These are phyloP conservation scores for Hestina assimilis DNA, from an alignment of 1,140 invertebrate species.

Conservation along the genomic window DNA sequence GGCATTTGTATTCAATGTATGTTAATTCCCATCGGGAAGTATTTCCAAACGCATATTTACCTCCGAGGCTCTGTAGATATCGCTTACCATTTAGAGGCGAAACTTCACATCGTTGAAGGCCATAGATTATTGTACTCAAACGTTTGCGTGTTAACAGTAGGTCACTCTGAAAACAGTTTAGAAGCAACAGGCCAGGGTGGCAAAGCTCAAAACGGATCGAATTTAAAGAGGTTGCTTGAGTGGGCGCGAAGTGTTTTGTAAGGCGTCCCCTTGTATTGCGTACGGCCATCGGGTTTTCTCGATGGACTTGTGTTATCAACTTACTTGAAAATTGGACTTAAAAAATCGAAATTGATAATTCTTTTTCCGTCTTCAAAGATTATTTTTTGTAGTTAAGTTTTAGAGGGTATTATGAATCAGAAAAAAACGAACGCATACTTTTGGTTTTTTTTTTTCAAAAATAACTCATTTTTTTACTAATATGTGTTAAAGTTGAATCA, in stretches of 20 bases:
- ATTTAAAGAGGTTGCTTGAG: conserved; percentile 35
- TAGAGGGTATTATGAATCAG: no score
- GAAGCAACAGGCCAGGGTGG: conserved; percentile 19
- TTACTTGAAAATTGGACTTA: no score
- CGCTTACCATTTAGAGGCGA: conserved; percentile 35
- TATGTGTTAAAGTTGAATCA: conserved; percentile 3
- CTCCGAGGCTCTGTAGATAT: conserved; percentile 36
- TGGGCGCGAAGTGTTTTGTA: conserved; percentile 35
- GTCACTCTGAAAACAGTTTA: conserved; percentile 52
- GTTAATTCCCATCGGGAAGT: conserved; percentile 1
- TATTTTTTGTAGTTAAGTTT: no score
- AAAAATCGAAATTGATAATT: no score
- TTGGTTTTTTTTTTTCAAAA: no score
- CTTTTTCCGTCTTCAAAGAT: no score
- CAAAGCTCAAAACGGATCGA: conserved; percentile 45
- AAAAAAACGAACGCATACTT: no score
- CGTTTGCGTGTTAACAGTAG: conserved; percentile 38
- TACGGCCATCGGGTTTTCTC: background rate
- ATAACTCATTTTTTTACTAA: background rate
- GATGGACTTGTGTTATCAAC: no score
- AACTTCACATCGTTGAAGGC: conserved; percentile 17
- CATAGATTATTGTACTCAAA: conserved; percentile 32
- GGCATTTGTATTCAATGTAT: conserved; percentile 23
- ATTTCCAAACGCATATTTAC: conserved; percentile 14
- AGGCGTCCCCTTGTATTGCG: conserved; percentile 21